Percentiles rank a stretch among this genome's conserved stretches.
phyloP scores from a whole-genome alignment of 2,888 invertebrate genomes.

The Lissocephala sabroskyi region DNA sequence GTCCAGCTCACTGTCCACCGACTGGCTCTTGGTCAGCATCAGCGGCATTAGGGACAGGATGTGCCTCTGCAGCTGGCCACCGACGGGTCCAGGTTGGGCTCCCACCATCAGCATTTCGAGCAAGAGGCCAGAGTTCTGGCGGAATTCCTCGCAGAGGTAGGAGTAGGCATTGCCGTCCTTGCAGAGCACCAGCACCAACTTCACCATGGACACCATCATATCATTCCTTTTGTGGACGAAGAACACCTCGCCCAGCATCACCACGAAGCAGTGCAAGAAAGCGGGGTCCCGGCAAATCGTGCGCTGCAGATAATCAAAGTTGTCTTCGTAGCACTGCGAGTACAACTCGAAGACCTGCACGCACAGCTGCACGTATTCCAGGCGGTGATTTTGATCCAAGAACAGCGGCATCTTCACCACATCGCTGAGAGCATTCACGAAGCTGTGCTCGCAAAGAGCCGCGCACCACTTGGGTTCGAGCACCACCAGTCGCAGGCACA shows the following conservation, averaged over 20 bases:
- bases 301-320: conserved; percentile 53
- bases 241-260: conserved; percentile 28
- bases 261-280: conserved; percentile 35
- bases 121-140: conserved; percentile 24
- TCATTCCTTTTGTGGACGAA: not conserved
- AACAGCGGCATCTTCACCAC: conserved; percentile 41
- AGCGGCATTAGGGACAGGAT: conserved; percentile 41
- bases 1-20: not conserved
- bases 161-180: conserved; percentile 50
- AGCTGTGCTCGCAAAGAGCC: conserved; percentile 40
- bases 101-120: conserved; percentile 45
- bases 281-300: conserved; percentile 62
- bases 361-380: conserved; percentile 43
- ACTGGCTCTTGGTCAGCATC: conserved; percentile 44
- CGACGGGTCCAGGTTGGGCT: conserved; percentile 25
- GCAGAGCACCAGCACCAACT: conserved; percentile 54
- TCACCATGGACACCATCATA: conserved; percentile 30
- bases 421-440: conserved; percentile 54
- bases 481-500: conserved; percentile 39
- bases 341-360: conserved; percentile 65
- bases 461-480: conserved; percentile 36
- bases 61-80: conserved; percentile 39
- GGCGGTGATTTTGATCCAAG: not conserved
- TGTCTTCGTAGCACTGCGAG: conserved; percentile 43
- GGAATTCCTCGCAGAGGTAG: conserved; percentile 46